Evolutionary conservation across 2,797 vertebrate genomes (phyloP), one percentile per base, ranked within the genome.

Genomic region (Pseudomugil gertrudae): DNA sequence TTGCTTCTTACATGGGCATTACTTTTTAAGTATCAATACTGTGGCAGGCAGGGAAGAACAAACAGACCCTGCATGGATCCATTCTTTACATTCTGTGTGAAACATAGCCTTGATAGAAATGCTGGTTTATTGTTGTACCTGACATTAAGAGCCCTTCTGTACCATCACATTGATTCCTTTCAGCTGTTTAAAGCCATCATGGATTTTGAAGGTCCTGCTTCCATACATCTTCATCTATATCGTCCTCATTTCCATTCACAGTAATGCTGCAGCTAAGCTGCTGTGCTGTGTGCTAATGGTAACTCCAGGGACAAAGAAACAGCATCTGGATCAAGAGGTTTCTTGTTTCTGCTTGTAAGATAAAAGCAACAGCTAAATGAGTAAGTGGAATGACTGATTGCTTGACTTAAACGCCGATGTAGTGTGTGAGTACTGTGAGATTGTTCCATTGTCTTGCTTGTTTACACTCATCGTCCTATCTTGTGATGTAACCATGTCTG

Each of bases 401-500:
- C 59, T 72, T 29, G 43, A 60, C 43, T 68, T 33, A 10, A 55
- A 75, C 53, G 38, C 48, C 48, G 51, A 64, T 21, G 17, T 36
- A 61, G 33, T 35, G 57, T 54, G 33, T n/a, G 23, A 53, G 57
- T 69, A 64, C 64, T 69, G 60, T 21, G 66, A 75, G 63, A 66
- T 60, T 59, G 40, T 69, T 26, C n/a, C 61, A 58, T 38, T 66
- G 63, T 58, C 66, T 66, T 29, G 9, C 64, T 78, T 51, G 66
- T 69, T 70, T 73, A 50, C 51, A 51, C 65, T 72, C 69, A 66
- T 71, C 57, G 47, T 73, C 24, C 36, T 73, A 23, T 57, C 30
- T 57, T 54, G 83, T 74, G 79, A 83, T 68, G 79, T 82, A 85
- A 88, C 61, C 38, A 55, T 13, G 21, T 66, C 50, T 77, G 69